A percentile compares a stretch with the other conserved stretches of the same genome.
phyloP scores from a whole-genome alignment of 53 echinoderm and acorn worm genomes.

The Antedon mediterranea region DNA sequence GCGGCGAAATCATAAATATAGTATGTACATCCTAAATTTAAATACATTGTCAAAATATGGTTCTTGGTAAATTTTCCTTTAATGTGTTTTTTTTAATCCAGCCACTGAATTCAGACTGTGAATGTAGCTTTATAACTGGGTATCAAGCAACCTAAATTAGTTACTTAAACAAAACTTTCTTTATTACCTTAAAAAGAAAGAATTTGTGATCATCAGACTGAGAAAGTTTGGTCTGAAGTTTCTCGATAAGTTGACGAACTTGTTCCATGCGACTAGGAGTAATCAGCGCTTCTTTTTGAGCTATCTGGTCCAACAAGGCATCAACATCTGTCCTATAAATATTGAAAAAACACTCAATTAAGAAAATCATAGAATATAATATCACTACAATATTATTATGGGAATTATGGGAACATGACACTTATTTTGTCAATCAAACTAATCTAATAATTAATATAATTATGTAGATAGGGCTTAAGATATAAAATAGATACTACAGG shows the following conservation, averaged over 20 bases:
- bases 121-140: no score
- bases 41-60: no score
- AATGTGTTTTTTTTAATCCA: no score
- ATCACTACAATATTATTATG: neutral
- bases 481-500: no score
- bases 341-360: neutral
- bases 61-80: no score
- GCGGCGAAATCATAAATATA: no score
- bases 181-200: constrained; percentile 70
- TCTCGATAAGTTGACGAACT: constrained; percentile 79
- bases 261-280: constrained; percentile 70
- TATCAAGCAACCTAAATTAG: no score
- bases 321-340: constrained; percentile 59
- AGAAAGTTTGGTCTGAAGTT: constrained; percentile 71
- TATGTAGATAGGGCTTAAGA: no score
- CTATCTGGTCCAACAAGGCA: constrained; percentile 73
- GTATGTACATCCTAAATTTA: no score
- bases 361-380: neutral
- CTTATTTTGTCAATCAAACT: neutral
- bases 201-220: constrained; percentile 91
- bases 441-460: no score
- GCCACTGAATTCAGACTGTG: no score
- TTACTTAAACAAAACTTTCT: no score
- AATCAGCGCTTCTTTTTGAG: constrained; percentile 73
- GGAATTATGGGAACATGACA: neutral